Evolutionary conservation across 2,888 invertebrate species (phyloP).

Genomic region (Pilophorus perplexus): DNA sequence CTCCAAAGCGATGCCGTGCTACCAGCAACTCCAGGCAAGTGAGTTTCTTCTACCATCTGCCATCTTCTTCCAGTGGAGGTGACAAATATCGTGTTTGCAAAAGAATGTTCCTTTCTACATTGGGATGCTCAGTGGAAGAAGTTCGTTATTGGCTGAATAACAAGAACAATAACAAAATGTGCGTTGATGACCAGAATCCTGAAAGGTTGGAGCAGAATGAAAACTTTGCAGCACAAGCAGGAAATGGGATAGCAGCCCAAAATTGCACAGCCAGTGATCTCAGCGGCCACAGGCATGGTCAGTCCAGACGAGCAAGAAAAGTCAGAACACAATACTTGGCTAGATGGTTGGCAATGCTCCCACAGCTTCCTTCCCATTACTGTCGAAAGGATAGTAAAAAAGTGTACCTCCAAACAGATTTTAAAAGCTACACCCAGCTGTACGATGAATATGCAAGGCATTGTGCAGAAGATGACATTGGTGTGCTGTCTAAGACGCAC

Average conservation of each 20-base stretch:
- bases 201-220: background rate
- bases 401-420: constrained; percentile 22
- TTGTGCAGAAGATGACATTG: constrained; percentile 12
- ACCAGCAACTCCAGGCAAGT: background rate
- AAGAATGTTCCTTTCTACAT: background rate
- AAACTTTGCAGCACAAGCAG: background rate
- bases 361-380: constrained; percentile 13
- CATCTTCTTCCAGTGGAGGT: background rate
- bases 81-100: constrained; percentile 10
- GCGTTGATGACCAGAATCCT: background rate
- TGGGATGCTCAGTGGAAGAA: background rate
- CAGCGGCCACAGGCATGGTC: background rate
- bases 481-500: background rate
- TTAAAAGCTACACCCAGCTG: constrained; percentile 1
- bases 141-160: background rate
- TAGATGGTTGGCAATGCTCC: constrained; percentile 6
- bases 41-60: background rate
- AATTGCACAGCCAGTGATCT: background rate
- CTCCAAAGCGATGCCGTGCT: background rate
- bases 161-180: background rate
- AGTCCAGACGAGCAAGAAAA: background rate
- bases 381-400: constrained; percentile 5
- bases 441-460: background rate
- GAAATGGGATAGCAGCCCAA: background rate
- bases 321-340: background rate